Evolutionary conservation across 1,140 invertebrate species (phyloP).

Genomic region (Agrilus planipennis): DNA sequence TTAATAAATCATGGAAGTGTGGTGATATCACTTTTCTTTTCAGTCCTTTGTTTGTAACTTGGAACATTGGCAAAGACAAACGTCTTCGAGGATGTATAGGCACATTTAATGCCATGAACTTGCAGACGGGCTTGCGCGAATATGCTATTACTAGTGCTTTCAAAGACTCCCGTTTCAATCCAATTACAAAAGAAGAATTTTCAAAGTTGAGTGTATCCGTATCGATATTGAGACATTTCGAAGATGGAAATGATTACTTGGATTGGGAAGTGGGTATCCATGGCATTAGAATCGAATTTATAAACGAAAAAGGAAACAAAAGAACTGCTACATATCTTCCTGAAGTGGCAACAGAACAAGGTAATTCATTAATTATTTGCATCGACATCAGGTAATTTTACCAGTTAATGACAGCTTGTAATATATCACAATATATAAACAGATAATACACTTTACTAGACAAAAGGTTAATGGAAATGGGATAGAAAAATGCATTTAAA

Average conservation of each 20-base stretch:
- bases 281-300: slow-evolving; percentile 96
- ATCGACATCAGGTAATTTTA: too few species aligned
- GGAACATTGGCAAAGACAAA: slow-evolving; percentile 91
- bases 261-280: slow-evolving; percentile 97
- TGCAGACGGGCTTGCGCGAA: slow-evolving; percentile 86
- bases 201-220: slow-evolving; percentile 87
- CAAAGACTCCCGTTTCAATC: slow-evolving; percentile 93
- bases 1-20: too few species aligned
- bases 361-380: too few species aligned
- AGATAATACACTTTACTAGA: too few species aligned
- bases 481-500: too few species aligned
- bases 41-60: slow-evolving; percentile 97
- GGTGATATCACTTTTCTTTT: slow-evolving; percentile 37
- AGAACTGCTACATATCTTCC: slow-evolving; percentile 96
- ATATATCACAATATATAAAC: too few species aligned
- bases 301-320: slow-evolving; percentile 89
- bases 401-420: too few species aligned
- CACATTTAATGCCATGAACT: slow-evolving; percentile 88
- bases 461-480: too few species aligned
- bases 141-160: slow-evolving; percentile 97
- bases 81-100: slow-evolving; percentile 89
- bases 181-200: slow-evolving; percentile 89
- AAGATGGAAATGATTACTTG: slow-evolving; percentile 86
- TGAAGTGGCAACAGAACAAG: slow-evolving; percentile 95
- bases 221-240: slow-evolving; percentile 89